These are phyloP conservation scores for Anseranas semipalmata DNA, from an alignment of 2,113 vertebrate genomes.

Conservation along the genomic window DNA sequence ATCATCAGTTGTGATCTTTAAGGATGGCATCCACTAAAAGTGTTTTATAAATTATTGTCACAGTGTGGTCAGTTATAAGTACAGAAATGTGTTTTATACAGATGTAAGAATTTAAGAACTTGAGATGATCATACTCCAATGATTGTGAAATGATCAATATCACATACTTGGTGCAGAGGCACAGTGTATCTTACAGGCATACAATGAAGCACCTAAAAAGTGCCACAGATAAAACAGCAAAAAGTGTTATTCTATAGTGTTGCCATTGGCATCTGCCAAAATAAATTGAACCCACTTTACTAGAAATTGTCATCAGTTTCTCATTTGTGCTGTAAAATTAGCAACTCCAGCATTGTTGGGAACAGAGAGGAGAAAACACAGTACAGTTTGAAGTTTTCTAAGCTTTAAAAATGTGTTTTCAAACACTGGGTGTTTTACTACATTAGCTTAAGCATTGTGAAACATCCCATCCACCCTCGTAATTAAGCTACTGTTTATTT, in stretches of 20 bases:
- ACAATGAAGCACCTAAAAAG: not conserved
- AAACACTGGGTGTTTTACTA: slow-evolving; percentile 62
- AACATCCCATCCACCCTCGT: slow-evolving; percentile 59
- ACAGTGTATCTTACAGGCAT: not conserved
- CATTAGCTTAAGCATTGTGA: slow-evolving; percentile 60
- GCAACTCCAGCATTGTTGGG: slow-evolving; percentile 48
- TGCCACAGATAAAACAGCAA: not conserved
- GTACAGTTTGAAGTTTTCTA: slow-evolving; percentile 52
- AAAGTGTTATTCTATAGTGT: not conserved
- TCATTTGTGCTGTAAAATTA: slow-evolving; percentile 65
- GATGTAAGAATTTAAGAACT: not conserved
- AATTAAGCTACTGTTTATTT: slow-evolving; percentile 72
- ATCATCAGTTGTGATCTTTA: not conserved
- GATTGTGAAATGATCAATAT: not conserved
- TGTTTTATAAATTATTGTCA: not conserved
- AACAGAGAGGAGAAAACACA: slow-evolving; percentile 52
- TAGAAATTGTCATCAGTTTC: slow-evolving; percentile 47
- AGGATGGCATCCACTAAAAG: not conserved
- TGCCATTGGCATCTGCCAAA: not conserved
- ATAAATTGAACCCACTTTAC: slow-evolving; percentile 23
- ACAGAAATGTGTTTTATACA: not conserved
- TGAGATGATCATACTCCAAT: not conserved
- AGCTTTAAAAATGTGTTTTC: slow-evolving; percentile 63
- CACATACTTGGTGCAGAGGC: not conserved
- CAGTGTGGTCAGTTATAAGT: not conserved